Evolutionary conservation across 2,888 invertebrate genomes (phyloP), one percentile per base, ranked within the genome.

Genomic region (Merodon equestris): DNA sequence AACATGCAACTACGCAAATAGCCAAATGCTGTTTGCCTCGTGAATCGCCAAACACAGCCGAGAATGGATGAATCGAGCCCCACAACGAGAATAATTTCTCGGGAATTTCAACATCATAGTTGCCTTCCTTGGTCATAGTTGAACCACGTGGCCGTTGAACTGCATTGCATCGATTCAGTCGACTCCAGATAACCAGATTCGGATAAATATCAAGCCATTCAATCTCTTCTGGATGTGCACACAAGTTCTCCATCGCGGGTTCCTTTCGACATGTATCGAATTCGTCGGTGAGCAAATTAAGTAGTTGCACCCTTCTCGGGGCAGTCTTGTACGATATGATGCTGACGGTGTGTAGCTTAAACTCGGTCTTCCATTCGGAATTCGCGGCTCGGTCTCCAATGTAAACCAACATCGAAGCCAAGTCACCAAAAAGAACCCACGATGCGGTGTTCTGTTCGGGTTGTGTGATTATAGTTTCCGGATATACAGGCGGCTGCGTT

Each of bases 81-180:
- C 93, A 92, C 0, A 94, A 86, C 0, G 94, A 93, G 88, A 90
- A 94, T 0, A 94, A 86, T 75, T 93, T 93, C 1, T 92, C 91
- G 1, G 91, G 90, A 82, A 93, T 92, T 84, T 94, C 94, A 1
- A 93, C 91, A 76, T 93, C 92, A 91, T 92, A 94, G 51, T 86
- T 85, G 76, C 84, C 85, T 58, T 92, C 90, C 83, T 92, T 92
- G n/a, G 86, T 84, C 1, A 85, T 48, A 0, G 84, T 70, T 45
- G 84, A 79, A 42, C 85, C 85, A 40, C 88, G 86, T 50, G 85
- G 84, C 9, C 83, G 84, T 10, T 86, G 85, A 0, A 84, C 83
- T 1, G 86, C 83, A 58, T 89, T 88, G 9, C 84, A 82, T 1
- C 85, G 82, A 71, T 86, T 87, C 57, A 88, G 82, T 14, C 88